Percentiles rank a stretch among this genome's conserved stretches.
phyloP scores from a whole-genome alignment of 2,888 invertebrate genomes.

The Xylota sylvarum region DNA sequence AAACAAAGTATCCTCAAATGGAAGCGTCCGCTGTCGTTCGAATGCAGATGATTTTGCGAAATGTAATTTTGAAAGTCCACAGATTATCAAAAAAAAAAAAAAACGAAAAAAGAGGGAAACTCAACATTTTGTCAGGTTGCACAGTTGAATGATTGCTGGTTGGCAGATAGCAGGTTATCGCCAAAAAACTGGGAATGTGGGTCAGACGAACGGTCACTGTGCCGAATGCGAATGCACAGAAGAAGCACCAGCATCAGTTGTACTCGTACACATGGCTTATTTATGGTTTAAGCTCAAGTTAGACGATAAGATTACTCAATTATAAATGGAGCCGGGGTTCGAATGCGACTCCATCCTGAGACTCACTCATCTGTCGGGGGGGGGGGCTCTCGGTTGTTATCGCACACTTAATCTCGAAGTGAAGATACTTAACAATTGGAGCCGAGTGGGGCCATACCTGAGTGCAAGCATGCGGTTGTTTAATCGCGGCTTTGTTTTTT shows the following conservation, averaged over 20 bases:
- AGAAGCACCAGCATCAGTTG: slow-evolving; percentile 17
- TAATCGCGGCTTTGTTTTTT: slow-evolving; percentile 28
- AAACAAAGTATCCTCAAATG: slow-evolving; percentile 53
- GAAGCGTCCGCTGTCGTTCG: slow-evolving; percentile 55
- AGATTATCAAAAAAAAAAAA: too few relatives aligned
- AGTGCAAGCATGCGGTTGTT: slow-evolving; percentile 53
- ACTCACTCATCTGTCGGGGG: slow-evolving; percentile 63
- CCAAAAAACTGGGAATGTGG: slow-evolving; percentile 58
- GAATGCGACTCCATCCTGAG: slow-evolving; percentile 46
- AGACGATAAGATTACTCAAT: slow-evolving; percentile 73
- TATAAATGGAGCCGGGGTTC: slow-evolving; percentile 61
- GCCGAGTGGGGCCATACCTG: slow-evolving; percentile 38
- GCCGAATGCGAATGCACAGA: slow-evolving; percentile 23
- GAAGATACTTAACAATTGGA: slow-evolving; percentile 71
- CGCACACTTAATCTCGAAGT: slow-evolving; percentile 65
- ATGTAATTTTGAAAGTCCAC: slow-evolving; percentile 63
- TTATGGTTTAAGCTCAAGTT: slow-evolving; percentile 71
- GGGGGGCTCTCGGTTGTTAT: slow-evolving; percentile 47
- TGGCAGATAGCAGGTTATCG: slow-evolving; percentile 69
- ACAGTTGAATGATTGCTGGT: slow-evolving; percentile 70
- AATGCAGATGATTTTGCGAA: slow-evolving; percentile 72
- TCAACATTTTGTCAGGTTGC: slow-evolving; percentile 66
- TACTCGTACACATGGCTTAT: slow-evolving; percentile 54
- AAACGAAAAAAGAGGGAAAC: slow-evolving; percentile 37
- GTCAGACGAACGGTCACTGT: slow-evolving; percentile 60